Conservation (phyloP, 2,113 vertebrate species). For the Penelope pileata region DNA sequence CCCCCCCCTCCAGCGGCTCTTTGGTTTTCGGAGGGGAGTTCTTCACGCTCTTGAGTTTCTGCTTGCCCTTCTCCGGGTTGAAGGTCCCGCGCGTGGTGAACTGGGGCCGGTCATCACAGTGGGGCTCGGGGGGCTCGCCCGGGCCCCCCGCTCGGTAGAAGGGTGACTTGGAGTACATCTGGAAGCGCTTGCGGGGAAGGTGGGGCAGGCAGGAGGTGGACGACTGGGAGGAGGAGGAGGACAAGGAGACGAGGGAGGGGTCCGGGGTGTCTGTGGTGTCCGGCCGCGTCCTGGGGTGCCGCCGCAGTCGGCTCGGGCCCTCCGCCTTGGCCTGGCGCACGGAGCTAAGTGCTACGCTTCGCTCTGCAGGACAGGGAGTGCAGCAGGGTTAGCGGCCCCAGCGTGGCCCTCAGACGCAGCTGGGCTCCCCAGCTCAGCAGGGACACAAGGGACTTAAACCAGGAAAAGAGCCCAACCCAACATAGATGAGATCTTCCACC, state of each 20-base stretch:
- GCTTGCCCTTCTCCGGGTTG: constrained; percentile 92
- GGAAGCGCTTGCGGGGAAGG: constrained; percentile 83
- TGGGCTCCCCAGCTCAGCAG: accelerated
- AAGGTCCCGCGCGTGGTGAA: constrained; percentile 93
- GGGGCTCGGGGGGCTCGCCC: constrained; percentile 33
- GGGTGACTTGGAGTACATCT: constrained; percentile 89
- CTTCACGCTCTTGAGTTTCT: constrained; percentile 90
- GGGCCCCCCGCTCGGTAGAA: constrained; percentile 66
- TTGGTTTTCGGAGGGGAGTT: constrained; percentile 83
- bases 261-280: constrained; percentile 76
- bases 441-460: neutral
- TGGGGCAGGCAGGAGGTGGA: constrained; percentile 80
- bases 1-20: constrained; percentile 79
- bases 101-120: constrained; percentile 81
- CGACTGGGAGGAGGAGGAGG: constrained; percentile 70
- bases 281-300: constrained; percentile 77
- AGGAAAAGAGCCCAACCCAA: neutral
- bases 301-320: constrained; percentile 73
- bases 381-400: accelerated
- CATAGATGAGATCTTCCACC: neutral
- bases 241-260: neutral
- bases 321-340: constrained; percentile 79
- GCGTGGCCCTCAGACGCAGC: neutral
- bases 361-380: constrained; percentile 76
- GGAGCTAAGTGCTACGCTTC: constrained; percentile 75